Evolutionary conservation across 2,113 vertebrate species (phyloP).

Genomic region (Aegithalos caudatus): DNA sequence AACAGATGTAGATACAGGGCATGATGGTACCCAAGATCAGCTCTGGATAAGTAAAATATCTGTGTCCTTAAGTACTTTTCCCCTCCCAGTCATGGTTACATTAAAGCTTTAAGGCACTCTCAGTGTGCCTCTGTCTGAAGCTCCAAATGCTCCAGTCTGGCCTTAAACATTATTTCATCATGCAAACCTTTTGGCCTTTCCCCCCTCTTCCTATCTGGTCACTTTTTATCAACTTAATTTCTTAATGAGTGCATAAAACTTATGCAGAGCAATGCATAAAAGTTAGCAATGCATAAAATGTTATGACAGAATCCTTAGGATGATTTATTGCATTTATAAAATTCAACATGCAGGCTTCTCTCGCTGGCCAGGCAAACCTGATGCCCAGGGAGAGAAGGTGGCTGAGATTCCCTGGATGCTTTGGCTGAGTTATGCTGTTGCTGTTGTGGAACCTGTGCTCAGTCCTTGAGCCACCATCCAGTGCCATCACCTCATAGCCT

Average conservation of each 20-base stretch:
- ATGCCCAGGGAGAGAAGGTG: neutral
- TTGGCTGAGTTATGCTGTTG: neutral
- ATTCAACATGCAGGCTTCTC: neutral
- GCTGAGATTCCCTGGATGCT: neutral
- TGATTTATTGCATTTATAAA: conserved; percentile 41
- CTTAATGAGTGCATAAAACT: conserved; percentile 57
- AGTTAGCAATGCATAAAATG: conserved; percentile 46
- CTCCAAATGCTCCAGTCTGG: neutral
- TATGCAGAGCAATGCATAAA: conserved; percentile 51
- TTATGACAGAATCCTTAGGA: neutral
- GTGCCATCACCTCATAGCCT: neutral
- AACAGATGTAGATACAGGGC: neutral
- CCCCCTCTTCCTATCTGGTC: neutral
- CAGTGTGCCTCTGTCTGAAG: neutral
- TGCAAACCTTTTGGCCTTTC: conserved; percentile 22
- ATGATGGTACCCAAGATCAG: neutral
- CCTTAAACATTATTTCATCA: conserved; percentile 23
- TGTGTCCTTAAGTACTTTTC: neutral
- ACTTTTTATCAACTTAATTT: conserved; percentile 60
- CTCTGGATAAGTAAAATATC: neutral
- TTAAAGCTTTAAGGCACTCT: neutral
- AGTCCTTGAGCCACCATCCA: neutral
- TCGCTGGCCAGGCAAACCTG: neutral
- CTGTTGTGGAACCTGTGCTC: accelerated
- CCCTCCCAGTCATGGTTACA: neutral